Base-by-base conservation (phyloP, 2,888 invertebrate species). In the Lingula anatina region DNA sequence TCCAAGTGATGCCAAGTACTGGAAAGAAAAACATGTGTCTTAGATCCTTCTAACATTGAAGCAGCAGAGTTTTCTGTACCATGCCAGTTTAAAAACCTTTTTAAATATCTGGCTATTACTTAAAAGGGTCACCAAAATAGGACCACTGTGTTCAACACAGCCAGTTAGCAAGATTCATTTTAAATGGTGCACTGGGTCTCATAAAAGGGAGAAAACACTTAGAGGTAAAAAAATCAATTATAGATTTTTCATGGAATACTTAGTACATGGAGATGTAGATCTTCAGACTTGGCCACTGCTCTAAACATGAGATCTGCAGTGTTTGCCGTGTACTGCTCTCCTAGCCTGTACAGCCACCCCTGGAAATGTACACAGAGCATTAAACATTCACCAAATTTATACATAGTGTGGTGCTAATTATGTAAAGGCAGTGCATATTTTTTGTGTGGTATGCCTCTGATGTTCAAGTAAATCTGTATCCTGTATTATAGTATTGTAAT, bases 1-100 rank as follows among this genome's bases (percentile, higher is more conserved):
- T 49, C 84, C 89, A 63, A 86, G 81, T 7, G 86, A 88, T 40
- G 87, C 85, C 45, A 85, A 83, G 70, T 87, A 87, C 63, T 83
- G 83, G 24, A 69, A 61, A 46, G 21, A 40, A 46, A 45, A 36
- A 45, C 20, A 39, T 39, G 7, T 15, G 18, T 39, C 9, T 39
- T 18, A 39, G 7, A 39, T 39, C 7, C 9, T 18, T 9, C 18
- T 15, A 7, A 39, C 9, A 7, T 9, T 39, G 9, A 31, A 31
- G 15, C 9, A 12, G 9, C 15, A 12, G 9, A n/a, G 35, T 31
- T 31, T 12, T n/a, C 9, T 12, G 15, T 12, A 31, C 35, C 9
- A 9, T 9, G 9, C 9, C 15, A 9, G 9, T 12, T 31, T n/a
- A 31, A 31, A 31, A 31, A 31, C 35, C 35, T 12, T 9, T 31